phyloP scores from a whole-genome alignment of 2,888 invertebrate genomes.

The Synergus laeviventris region DNA sequence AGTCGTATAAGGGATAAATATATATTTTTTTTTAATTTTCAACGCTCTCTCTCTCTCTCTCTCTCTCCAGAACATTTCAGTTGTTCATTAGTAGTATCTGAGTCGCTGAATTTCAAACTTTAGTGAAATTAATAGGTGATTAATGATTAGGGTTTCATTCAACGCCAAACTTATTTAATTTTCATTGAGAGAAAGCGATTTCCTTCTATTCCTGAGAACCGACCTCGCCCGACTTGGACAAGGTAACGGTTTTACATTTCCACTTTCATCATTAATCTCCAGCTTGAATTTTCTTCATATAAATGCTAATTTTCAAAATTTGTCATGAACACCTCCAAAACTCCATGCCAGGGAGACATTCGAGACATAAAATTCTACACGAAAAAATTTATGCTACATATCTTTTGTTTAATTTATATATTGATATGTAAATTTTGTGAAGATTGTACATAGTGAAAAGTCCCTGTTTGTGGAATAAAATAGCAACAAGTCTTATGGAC shows the following conservation, averaged over 20 bases:
- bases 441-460: too few species aligned
- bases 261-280: constrained; percentile 2
- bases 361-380: not conserved
- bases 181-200: not conserved
- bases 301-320: constrained; percentile 16
- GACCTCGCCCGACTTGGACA: constrained; percentile 5
- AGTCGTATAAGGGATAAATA: too few species aligned
- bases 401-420: not conserved
- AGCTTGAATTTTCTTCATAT: not conserved
- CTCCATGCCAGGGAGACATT: not conserved
- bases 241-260: not conserved
- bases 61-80: too few species aligned
- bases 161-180: not conserved
- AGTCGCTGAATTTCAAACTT: not conserved
- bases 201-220: not conserved
- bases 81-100: too few species aligned
- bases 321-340: not conserved
- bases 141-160: not conserved
- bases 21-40: too few species aligned
- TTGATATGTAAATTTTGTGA: too few species aligned
- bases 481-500: too few species aligned
- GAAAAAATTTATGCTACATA: not conserved
- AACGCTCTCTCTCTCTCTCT: too few species aligned
- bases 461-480: too few species aligned
- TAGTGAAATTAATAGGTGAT: not conserved